Conservation (phyloP, 2,797 vertebrate genomes). For the Erithacus rubecula region DNA sequence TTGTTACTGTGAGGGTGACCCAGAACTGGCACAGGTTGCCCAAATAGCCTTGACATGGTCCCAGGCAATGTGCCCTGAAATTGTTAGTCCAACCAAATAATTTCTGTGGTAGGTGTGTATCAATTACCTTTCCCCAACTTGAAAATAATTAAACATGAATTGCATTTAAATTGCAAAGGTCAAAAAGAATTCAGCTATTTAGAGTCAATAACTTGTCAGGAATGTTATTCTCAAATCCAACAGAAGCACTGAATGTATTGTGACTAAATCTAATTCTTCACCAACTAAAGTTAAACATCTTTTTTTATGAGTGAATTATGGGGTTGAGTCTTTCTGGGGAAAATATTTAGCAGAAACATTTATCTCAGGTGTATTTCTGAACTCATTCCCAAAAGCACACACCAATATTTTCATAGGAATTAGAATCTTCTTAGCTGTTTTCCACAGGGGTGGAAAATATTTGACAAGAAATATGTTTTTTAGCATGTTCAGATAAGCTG, state of each 20-base stretch:
- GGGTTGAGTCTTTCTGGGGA: not conserved
- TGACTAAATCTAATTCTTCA: not conserved
- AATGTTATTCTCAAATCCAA: not conserved
- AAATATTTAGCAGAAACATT: not conserved
- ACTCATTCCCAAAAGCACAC: not conserved
- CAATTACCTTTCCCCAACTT: not conserved
- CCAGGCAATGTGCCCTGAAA: not conserved
- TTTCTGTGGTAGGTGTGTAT: not conserved
- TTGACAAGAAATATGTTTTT: constrained; percentile 31
- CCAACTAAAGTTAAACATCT: not conserved
- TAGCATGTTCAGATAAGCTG: constrained; percentile 36
- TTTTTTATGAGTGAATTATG: not conserved
- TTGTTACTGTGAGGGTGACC: not conserved
- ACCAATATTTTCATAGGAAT: not conserved
- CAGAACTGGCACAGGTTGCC: not conserved
- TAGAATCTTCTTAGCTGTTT: not conserved
- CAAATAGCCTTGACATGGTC: not conserved
- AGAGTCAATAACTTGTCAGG: not conserved
- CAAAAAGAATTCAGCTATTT: not conserved
- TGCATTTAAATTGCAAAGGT: not conserved
- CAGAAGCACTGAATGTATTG: not conserved
- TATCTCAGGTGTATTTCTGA: not conserved
- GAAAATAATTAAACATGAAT: not conserved
- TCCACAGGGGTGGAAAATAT: not conserved
- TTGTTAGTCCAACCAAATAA: not conserved